phyloP scores from a whole-genome alignment of 2,113 vertebrate genomes.

The Neoarius graeffei region DNA sequence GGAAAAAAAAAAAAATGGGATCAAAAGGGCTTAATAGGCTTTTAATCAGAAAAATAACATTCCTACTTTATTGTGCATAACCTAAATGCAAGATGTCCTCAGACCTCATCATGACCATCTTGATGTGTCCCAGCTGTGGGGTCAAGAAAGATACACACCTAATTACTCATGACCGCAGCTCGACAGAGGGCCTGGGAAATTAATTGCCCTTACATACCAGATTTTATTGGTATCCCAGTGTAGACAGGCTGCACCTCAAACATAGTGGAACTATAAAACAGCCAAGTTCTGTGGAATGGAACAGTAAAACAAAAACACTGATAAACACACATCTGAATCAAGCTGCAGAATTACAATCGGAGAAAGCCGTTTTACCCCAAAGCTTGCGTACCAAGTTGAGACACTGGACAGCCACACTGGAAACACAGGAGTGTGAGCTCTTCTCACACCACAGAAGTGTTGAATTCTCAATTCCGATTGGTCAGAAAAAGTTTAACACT shows the following conservation, averaged over 20 bases:
- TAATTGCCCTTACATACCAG: slow-evolving; percentile 33
- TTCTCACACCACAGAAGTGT: neutral
- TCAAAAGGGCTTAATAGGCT: neutral
- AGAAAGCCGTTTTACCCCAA: neutral
- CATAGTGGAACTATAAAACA: neutral
- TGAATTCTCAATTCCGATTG: neutral
- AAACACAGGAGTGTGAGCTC: neutral
- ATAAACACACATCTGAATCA: neutral
- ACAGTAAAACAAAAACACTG: neutral
- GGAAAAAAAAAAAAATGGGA: neutral
- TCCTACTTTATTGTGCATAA: slow-evolving; percentile 9
- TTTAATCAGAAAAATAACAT: neutral
- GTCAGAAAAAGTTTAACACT: neutral
- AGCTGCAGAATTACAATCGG: neutral
- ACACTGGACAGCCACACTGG: too few relatives aligned
- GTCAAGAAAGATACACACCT: neutral
- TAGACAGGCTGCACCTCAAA: slow-evolving; percentile 18
- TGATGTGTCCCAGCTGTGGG: slow-evolving; percentile 5
- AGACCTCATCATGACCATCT: neutral
- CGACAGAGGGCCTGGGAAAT: slow-evolving; percentile 12
- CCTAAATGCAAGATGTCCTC: neutral
- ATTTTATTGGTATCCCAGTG: slow-evolving; percentile 23
- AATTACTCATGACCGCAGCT: neutral
- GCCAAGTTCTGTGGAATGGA: neutral
- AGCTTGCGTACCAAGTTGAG: too few relatives aligned